These are phyloP conservation scores for Meriones psammophilus DNA, from an alignment of 2,797 vertebrate species.

Conservation along the genomic window DNA sequence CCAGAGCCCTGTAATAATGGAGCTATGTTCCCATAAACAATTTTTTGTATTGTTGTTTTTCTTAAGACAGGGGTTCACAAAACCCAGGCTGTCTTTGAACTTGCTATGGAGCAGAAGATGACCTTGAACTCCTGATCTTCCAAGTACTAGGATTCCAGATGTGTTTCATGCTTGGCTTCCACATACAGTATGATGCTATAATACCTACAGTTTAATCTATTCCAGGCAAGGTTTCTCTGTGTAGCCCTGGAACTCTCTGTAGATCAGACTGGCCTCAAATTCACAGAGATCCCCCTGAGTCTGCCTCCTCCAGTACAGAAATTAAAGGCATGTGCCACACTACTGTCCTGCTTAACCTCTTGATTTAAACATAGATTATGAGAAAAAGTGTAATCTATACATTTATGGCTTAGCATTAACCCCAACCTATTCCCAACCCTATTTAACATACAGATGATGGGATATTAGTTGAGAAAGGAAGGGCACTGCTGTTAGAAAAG, in stretches of 20 bases:
- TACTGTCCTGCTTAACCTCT: not conserved
- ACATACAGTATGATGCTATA: not conserved
- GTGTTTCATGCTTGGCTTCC: not conserved
- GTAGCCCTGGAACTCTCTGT: not conserved
- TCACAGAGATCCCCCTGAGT: not conserved
- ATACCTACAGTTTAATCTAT: not conserved
- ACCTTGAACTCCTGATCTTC: not conserved
- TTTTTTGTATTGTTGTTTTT: not conserved
- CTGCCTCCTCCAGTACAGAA: not conserved
- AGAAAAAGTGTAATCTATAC: not conserved
- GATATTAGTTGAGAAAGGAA: conserved; percentile 11
- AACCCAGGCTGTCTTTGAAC: not conserved
- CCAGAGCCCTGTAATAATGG: not conserved
- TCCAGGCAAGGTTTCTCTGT: not conserved
- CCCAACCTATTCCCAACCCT: not conserved
- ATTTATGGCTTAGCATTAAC: not conserved
- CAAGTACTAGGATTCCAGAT: not conserved
- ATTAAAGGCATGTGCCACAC: not conserved
- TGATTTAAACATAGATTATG: not conserved
- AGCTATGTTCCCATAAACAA: not conserved
- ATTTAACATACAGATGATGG: not conserved
- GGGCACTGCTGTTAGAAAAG: conserved; percentile 19
- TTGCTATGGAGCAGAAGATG: not conserved
- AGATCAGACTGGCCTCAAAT: not conserved
- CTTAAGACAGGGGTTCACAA: not conserved